Evolutionary conservation across 2,888 invertebrate genomes (phyloP).

Genomic region (Machimus atricapillus): DNA sequence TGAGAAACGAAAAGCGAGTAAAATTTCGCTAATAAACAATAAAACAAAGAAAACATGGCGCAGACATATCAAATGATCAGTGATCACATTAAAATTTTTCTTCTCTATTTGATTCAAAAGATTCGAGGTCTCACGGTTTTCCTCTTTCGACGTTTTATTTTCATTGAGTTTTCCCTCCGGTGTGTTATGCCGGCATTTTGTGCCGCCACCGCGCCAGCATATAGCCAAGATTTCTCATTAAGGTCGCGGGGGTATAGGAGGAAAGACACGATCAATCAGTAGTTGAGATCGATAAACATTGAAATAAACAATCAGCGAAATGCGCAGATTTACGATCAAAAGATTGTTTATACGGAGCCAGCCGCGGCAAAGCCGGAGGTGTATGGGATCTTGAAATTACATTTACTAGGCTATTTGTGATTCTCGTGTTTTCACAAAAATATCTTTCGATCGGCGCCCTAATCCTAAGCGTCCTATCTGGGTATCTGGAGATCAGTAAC

Average conservation of each 20-base stretch:
- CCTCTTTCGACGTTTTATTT: constrained; percentile 21
- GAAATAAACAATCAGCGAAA: constrained; percentile 37
- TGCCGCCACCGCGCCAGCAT: background rate
- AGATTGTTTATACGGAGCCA: background rate
- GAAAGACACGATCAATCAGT: constrained; percentile 40
- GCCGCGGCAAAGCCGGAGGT: background rate
- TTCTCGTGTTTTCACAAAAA: constrained; percentile 35
- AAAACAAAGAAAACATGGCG: constrained; percentile 25
- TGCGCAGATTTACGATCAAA: constrained; percentile 22
- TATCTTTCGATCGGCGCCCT: constrained; percentile 9
- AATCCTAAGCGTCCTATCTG: constrained; percentile 15
- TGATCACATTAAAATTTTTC: constrained; percentile 37
- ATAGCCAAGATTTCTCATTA: constrained; percentile 14
- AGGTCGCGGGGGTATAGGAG: background rate
- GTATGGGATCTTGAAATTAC: background rate
- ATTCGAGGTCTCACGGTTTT: constrained; percentile 32
- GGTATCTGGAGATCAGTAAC: constrained; percentile 14
- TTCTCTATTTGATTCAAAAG: constrained; percentile 33
- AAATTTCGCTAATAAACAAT: constrained; percentile 8
- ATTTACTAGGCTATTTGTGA: constrained; percentile 14
- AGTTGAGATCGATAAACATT: constrained; percentile 30
- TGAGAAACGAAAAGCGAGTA: background rate
- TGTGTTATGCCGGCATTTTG: background rate
- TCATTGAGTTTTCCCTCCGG: constrained; percentile 12
- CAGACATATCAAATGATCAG: constrained; percentile 29